phyloP scores from a whole-genome alignment of 2,113 vertebrate species.

The Opisthocomus hoazin region DNA sequence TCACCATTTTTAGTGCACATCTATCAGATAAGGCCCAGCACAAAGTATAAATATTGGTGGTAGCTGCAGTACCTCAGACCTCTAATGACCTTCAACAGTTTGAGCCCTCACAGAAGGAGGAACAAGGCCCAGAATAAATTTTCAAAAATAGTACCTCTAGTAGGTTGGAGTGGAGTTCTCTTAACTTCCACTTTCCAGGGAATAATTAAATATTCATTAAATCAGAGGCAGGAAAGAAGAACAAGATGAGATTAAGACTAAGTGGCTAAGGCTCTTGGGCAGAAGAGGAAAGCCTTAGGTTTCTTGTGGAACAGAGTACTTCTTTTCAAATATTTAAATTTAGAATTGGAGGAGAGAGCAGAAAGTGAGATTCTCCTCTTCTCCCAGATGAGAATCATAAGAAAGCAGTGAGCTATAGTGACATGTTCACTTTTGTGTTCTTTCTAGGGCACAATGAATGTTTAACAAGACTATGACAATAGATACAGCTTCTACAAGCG shows the following conservation, averaged over 20 bases:
- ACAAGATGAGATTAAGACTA: neutral
- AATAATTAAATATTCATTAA: conserved; percentile 21
- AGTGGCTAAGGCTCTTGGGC: neutral
- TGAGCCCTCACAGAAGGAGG: neutral
- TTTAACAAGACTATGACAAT: neutral
- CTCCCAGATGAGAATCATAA: neutral
- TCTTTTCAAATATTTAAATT: conserved; percentile 21
- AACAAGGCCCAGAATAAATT: neutral
- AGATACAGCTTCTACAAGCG: neutral
- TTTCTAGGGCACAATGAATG: neutral
- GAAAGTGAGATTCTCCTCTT: neutral
- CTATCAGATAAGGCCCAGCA: neutral
- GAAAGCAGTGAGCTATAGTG: neutral
- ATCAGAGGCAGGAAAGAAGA: neutral
- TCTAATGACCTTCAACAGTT: neutral
- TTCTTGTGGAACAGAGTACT: neutral
- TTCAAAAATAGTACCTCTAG: neutral
- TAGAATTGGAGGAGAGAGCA: neutral
- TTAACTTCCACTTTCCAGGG: neutral
- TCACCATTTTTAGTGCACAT: neutral
- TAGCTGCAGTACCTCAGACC: neutral
- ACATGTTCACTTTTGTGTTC: neutral
- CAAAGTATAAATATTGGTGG: neutral
- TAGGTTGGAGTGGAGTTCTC: neutral
- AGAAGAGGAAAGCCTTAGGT: neutral